Evolutionary conservation across 23 tunicate genomes (phyloP).

Genomic region (Botrylloides violaceus): DNA sequence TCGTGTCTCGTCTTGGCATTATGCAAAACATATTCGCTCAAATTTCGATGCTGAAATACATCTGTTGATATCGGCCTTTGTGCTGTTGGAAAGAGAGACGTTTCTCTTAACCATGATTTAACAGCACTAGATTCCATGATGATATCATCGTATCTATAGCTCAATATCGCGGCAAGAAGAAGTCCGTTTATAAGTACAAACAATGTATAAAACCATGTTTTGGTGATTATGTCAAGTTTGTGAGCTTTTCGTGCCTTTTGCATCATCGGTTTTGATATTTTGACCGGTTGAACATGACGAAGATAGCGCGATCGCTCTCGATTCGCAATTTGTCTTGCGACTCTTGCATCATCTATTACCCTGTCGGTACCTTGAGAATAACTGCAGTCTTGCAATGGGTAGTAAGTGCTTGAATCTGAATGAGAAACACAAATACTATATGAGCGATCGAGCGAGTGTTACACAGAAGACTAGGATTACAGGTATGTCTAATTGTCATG

Average conservation of each 20-base stretch:
- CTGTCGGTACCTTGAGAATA: conserved; percentile 2
- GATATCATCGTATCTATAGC: background rate
- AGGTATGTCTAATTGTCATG: too few species aligned
- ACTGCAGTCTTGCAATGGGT: background rate
- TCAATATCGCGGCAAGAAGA: background rate
- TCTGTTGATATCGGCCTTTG: conserved; percentile 13
- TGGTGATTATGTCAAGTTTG: conserved; percentile 19
- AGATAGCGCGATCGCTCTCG: conserved; percentile 59
- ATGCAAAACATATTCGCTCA: background rate
- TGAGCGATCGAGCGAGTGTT: too few species aligned
- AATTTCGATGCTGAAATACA: background rate
- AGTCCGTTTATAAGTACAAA: conserved; percentile 25
- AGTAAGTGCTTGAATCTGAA: conserved; percentile 2
- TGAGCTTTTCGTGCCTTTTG: conserved; percentile 37
- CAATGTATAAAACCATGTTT: conserved; percentile 28
- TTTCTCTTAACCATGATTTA: conserved; percentile 25
- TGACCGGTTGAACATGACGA: conserved; percentile 51
- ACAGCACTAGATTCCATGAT: conserved; percentile 15
- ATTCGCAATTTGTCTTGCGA: conserved; percentile 31
- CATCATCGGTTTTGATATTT: background rate
- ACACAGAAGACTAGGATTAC: too few species aligned
- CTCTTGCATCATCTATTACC: conserved; percentile 18
- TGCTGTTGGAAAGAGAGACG: conserved; percentile 17
- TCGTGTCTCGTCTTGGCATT: background rate
- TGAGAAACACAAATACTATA: background rate